phyloP scores from a whole-genome alignment of 1,140 invertebrate species.

The Hydropsyche tenuis region DNA sequence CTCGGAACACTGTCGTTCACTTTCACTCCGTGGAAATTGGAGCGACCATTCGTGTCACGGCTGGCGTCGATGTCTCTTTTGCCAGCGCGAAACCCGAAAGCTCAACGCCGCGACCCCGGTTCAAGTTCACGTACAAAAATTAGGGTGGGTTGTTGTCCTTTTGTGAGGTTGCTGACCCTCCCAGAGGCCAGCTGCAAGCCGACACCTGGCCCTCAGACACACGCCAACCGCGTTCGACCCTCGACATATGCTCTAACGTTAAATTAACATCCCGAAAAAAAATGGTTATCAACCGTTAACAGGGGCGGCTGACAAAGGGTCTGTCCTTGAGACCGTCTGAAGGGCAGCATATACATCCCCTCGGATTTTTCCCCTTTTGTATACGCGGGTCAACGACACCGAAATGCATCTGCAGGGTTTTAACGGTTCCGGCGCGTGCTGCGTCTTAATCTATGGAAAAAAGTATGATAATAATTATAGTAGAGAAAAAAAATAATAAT shows the following conservation, averaged over 20 bases:
- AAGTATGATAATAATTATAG: too few relatives aligned
- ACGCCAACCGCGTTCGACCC: conserved; percentile 17
- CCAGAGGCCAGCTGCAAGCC: conserved; percentile 8
- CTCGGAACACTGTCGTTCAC: conserved; percentile 33
- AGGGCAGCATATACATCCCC: conserved; percentile 2
- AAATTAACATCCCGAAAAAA: not conserved
- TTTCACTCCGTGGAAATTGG: conserved; percentile 43
- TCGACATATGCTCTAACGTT: not conserved
- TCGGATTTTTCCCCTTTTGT: conserved; percentile 2
- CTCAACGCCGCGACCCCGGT: too few relatives aligned
- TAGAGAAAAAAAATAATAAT: too few relatives aligned
- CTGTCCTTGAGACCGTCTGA: conserved; percentile 24
- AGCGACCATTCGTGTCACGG: conserved; percentile 39
- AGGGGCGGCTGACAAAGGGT: conserved; percentile 6
- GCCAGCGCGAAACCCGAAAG: too few relatives aligned
- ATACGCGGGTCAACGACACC: not conserved
- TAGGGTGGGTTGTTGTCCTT: conserved; percentile 21
- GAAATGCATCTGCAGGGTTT: conserved; percentile 1
- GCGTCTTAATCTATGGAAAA: too few relatives aligned
- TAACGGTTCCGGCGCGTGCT: not conserved
- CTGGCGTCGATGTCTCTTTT: not conserved
- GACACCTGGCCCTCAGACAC: conserved; percentile 21
- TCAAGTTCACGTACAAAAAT: too few relatives aligned
- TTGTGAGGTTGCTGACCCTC: conserved; percentile 7
- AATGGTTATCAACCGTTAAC: conserved; percentile 10